Conservation (phyloP, 1,140 invertebrate species). For the Ostrea denselamellosa region DNA sequence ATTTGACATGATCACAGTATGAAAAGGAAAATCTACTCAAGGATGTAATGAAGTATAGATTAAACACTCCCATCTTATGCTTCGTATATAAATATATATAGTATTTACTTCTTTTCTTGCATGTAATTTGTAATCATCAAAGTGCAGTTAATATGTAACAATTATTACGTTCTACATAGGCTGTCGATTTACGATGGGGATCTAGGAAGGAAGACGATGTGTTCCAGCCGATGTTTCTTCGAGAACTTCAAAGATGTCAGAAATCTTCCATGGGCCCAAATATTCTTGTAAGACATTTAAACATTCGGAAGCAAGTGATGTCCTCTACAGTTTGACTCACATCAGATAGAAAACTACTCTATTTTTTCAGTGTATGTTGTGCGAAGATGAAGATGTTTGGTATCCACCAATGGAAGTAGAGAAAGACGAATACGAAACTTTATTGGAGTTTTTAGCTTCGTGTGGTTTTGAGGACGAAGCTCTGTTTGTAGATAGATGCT, state of each 20-base stretch:
- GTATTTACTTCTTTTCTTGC: too few relatives aligned
- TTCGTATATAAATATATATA: too few relatives aligned
- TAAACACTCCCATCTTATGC: too few relatives aligned
- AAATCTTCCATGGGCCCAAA: slow-evolving; percentile 96
- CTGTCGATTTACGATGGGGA: not conserved
- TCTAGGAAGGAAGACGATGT: not conserved
- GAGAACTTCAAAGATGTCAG: slow-evolving; percentile 96
- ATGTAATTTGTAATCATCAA: not conserved
- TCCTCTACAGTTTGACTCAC: not conserved
- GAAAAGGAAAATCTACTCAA: too few relatives aligned
- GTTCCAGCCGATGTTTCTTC: slow-evolving; percentile 87
- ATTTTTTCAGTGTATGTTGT: slow-evolving; percentile 34
- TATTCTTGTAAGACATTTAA: slow-evolving; percentile 81
- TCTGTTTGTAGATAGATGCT: slow-evolving; percentile 89
- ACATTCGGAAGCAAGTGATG: not conserved
- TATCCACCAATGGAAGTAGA: slow-evolving; percentile 61
- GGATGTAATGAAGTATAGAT: too few relatives aligned
- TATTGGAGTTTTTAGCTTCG: slow-evolving; percentile 55
- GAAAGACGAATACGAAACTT: slow-evolving; percentile 62
- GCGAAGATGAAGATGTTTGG: slow-evolving; percentile 69
- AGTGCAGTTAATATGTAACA: not conserved
- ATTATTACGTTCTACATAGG: not conserved
- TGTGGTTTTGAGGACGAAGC: slow-evolving; percentile 84
- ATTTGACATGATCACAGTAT: too few relatives aligned
- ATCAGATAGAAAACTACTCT: not conserved